Conservation (phyloP, 1,140 invertebrate genomes). For the Drosophila albomicans region DNA sequence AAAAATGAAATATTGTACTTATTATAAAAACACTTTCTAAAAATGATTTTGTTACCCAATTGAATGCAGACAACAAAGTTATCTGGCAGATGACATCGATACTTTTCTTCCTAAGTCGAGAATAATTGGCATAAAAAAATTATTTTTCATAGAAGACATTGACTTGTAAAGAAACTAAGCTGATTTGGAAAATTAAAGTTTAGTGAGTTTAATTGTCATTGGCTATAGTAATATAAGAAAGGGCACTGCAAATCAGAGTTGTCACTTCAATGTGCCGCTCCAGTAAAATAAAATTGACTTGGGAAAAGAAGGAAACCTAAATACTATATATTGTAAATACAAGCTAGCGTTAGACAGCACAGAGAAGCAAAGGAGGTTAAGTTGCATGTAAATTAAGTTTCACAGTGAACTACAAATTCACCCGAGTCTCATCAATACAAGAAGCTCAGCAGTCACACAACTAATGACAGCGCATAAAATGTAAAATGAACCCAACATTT, state of each 20-base stretch:
- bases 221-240: conserved; percentile 1
- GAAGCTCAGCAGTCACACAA: conserved; percentile 36
- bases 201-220: neutral
- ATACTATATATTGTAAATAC: conserved; percentile 12
- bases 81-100: too few species aligned
- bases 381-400: conserved; percentile 38
- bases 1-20: neutral
- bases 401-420: conserved; percentile 15
- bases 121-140: too few species aligned
- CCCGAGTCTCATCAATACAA: conserved; percentile 46
- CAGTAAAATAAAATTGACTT: conserved; percentile 19
- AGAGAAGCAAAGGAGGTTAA: neutral
- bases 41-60: too few species aligned
- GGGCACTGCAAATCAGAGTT: neutral
- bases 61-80: too few species aligned
- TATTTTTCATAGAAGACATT: neutral
- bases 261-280: neutral
- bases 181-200: neutral
- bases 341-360: neutral
- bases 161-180: neutral
- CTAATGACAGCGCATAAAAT: conserved; percentile 53
- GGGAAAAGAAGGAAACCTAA: conserved; percentile 21
- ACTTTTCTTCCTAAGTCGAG: too few species aligned
- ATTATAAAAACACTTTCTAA: too few species aligned
- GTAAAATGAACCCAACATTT: conserved; percentile 41